These are phyloP conservation scores for Caenorhabditis zanzibari DNA, from an alignment of 2,888 invertebrate species.

Conservation along the genomic window DNA sequence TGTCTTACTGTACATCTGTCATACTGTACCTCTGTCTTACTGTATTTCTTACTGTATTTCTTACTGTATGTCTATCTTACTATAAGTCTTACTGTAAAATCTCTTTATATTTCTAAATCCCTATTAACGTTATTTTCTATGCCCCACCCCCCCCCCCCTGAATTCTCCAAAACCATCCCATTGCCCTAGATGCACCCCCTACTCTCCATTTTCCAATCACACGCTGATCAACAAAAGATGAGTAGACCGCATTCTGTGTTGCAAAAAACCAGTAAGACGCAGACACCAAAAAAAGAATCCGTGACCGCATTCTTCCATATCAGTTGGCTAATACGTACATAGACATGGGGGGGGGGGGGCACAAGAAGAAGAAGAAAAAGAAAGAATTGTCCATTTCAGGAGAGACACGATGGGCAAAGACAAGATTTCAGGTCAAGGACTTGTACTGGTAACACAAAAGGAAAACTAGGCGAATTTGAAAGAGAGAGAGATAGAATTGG, in stretches of 20 bases:
- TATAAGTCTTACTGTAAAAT: too few species aligned
- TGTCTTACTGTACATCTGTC: too few species aligned
- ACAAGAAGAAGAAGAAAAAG: too few species aligned
- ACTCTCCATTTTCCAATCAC: neutral
- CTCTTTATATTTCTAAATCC: neutral
- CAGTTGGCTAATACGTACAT: slow-evolving; percentile 57
- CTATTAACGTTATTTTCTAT: neutral
- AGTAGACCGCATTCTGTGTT: neutral
- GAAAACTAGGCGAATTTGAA: neutral
- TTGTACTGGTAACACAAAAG: slow-evolving; percentile 32
- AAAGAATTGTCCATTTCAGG: slow-evolving; percentile 33
- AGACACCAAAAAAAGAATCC: slow-evolving; percentile 18
- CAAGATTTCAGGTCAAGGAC: slow-evolving; percentile 53
- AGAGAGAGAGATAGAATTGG: neutral
- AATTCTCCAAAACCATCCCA: neutral
- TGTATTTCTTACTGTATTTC: too few species aligned
- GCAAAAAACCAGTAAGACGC: slow-evolving; percentile 16
- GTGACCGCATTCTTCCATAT: slow-evolving; percentile 63
- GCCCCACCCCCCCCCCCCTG: too few species aligned
- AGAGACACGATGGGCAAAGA: neutral
- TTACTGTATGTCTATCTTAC: too few species aligned
- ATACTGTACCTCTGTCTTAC: too few species aligned
- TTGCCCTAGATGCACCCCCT: neutral
- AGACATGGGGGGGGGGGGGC: neutral
- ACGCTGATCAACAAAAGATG: neutral